Evolutionary conservation across 2,113 vertebrate species (phyloP), one percentile per base, ranked within the genome.

Genomic region (Melozone crissalis): DNA sequence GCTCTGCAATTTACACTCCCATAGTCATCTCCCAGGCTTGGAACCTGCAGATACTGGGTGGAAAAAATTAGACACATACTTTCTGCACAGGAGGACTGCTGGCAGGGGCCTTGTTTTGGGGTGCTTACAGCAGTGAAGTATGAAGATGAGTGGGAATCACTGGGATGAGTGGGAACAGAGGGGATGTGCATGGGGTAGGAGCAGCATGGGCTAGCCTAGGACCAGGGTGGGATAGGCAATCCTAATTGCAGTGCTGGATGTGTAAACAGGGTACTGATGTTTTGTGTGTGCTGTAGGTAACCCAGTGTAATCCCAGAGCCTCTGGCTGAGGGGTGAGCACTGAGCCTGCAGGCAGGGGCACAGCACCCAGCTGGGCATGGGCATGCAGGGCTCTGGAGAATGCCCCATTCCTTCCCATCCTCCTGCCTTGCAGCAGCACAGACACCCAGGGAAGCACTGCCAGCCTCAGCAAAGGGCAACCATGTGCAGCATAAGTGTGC

Each of bases 1-100:
- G 63, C 68, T 88, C 77, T 90, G 72, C 86, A 94, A 33, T 96
- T 89, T 89, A 74, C 61, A 78, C 58, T 92, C 89, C 80, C 87
- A 61, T 41, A 62, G 80, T 15, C 2, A 2, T 89, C 61, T 95
- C 84, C 65, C 80, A 87, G 28, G 47, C 68, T 49, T 77, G 55
- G 88, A 79, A 90, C 80, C 90, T 72, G 86, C 68, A 95, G 86
- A 92, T 91, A 85, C n/a, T 15, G 67, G 71, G 44, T 1, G n/a
- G 90, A 93, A 96, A 77, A 87, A 93, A 88, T 68, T 12, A 41
- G 62, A 35, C 44, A 39, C 68, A 14, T 19, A 3, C 39, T 75
- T 89, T 93, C 66, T 84, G 81, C 77, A 59, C 66, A 39, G 43
- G 72, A 94, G 57, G 33, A 20, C 30, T 49, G 7, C 12, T 91